Evolutionary conservation across 2,888 invertebrate genomes (phyloP), one percentile per base, ranked within the genome.

Genomic region (Odontocerum albicorne): DNA sequence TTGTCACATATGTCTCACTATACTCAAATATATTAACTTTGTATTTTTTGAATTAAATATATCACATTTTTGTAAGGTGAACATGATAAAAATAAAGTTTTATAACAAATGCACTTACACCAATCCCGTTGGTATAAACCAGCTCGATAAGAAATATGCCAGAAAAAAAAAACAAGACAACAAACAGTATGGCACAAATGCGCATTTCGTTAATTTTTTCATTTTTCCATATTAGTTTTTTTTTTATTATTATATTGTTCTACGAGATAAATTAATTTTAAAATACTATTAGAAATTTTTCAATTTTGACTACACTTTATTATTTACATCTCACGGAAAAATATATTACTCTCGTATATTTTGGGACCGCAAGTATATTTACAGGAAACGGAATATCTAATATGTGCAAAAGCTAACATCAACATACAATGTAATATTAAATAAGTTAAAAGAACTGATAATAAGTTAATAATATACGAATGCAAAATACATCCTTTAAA

Each of bases 181-280:
- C 39, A 49, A 36, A 42, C 42, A 31, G 4, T 55, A 55, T 55
- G 55, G 55, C 55, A 55, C 55, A 44, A 36, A 49, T 53, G 46
- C 53, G 16, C 36, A 22, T 20, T 47, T 22, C 36, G 38, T 47
- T 47, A 47, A 22, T 47, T 35, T 47, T 27, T 10, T 27, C 27
- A 4, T 47, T 7, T 19, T 16, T 44, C 27, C 44, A 32, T 15
- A 16, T 47, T 39, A 36, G 36, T 13, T 15, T 13, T 10, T n/a
- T n/a, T n/a, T n/a, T n/a, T 47, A 36, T 4, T 19, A n/a, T 36
- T 15, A 22, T 27, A 36, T 22, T 12, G 7, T 31, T 39, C 27
- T 39, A 33, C 20, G 19, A 15, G 38, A 49, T 39, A 39, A 49
- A 40, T 31, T 49, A 49, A 36, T 36, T 39, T 21, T 31, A 39